Base-by-base conservation (phyloP, 2,888 invertebrate species). In the Clusia tigrina region DNA sequence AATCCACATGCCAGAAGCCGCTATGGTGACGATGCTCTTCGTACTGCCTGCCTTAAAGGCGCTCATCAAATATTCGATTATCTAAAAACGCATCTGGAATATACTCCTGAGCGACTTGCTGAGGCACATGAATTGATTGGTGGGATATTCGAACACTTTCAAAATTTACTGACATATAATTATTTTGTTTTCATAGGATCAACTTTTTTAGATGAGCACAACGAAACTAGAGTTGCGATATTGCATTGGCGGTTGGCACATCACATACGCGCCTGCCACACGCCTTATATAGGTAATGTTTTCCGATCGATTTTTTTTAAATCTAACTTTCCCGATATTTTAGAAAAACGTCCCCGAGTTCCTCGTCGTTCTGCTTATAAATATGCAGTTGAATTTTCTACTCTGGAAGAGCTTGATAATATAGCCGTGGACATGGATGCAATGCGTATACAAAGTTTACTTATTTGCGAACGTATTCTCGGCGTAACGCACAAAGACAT, bases 111-210 rank as follows among this genome's bases (percentile, higher is more conserved):
- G 78, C 87, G 91, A 71, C 83, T 91, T 59, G 94, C 95, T 1
- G 92, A 95, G 85, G 94, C 95, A 6, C 89, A 92, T 81, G 96
- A 96, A 84, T 85, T 96, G 72, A 90, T 96, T 80, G 95, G 87
- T 78, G 81, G 53, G 54, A 54, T 52, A 60, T 9, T 46, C n/a
- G 32, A 10, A 22, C 22, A 15, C n/a, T n/a, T 42, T 42, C n/a
- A 15, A n/a, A 42, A 15, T 42, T 42, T 42, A 15, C 9, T 42
- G n/a, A 5, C 15, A 2, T 52, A 52, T 15, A 52, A 15, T 2
- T 15, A 17, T 20, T 26, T 48, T 59, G 17, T 54, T 17, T 37
- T 54, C 15, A 5, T 15, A 81, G 84, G 93, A 1, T 89, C 94
- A 20, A 94, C 95, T 61, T 94, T 91, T 84, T 86, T 96, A 57